Conservation (phyloP, 2,797 vertebrate species). For the Oreochromis grahami region DNA sequence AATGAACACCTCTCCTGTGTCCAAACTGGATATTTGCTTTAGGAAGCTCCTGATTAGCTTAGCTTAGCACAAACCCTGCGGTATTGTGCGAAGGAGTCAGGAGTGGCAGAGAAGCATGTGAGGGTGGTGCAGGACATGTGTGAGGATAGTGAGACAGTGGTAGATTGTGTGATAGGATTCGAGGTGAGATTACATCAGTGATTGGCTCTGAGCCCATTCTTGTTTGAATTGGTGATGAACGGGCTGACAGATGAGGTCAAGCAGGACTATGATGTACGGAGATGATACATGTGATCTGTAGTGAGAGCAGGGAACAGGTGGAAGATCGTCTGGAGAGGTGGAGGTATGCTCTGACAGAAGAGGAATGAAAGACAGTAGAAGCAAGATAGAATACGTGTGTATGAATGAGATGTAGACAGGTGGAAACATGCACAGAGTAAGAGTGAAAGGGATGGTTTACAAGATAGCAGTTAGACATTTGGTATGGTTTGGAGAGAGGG, state of each 20-base stretch:
- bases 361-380: not conserved
- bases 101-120: not conserved
- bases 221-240: not conserved
- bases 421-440: not conserved
- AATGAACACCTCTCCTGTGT: not conserved
- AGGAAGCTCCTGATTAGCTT: not conserved
- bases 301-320: not conserved
- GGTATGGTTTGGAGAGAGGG: not conserved
- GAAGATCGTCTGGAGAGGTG: not conserved
- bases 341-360: not conserved
- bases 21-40: not conserved
- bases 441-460: not conserved
- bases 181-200: not conserved
- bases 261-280: not conserved
- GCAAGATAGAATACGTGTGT: not conserved
- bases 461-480: not conserved
- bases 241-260: not conserved
- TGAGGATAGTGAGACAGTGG: not conserved
- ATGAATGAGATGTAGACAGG: not conserved
- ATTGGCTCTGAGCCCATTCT: not conserved
- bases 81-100: not conserved
- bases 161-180: not conserved
- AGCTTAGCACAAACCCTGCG: not conserved
- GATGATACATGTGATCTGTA: not conserved
- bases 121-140: not conserved